These are phyloP conservation scores for Mixornis gularis DNA, from an alignment of 2,113 vertebrate genomes.

Conservation along the genomic window DNA sequence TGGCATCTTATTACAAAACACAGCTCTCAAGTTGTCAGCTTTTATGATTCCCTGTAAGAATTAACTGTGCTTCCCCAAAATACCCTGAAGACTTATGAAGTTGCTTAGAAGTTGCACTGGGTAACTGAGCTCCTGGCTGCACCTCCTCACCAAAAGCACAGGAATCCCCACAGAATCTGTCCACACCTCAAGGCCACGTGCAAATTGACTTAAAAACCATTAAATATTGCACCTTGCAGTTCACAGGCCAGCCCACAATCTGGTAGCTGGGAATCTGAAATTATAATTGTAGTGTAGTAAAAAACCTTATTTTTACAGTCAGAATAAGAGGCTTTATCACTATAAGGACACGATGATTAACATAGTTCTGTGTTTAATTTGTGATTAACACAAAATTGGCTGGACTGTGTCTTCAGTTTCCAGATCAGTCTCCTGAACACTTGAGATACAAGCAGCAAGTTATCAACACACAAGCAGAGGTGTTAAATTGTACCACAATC, in stretches of 20 bases:
- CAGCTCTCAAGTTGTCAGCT: background rate
- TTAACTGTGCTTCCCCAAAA: background rate
- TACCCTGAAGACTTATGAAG: background rate
- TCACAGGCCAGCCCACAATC: background rate
- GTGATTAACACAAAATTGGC: background rate
- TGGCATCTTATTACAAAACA: background rate
- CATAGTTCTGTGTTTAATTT: background rate
- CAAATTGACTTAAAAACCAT: background rate
- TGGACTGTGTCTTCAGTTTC: accelerated
- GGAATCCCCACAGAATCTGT: background rate
- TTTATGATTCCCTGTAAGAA: background rate
- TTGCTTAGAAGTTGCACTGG: background rate
- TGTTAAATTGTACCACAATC: background rate
- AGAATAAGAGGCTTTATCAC: background rate
- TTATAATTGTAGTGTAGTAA: background rate
- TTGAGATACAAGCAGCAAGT: background rate
- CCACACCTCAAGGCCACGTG: background rate
- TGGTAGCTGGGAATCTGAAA: background rate
- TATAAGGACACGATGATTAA: background rate
- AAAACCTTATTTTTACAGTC: background rate
- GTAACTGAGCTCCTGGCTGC: background rate
- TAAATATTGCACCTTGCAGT: background rate
- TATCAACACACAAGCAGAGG: background rate
- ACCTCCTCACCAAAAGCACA: background rate
- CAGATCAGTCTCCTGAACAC: background rate